A percentile compares a stretch with the other conserved stretches of the same genome.
Conservation (phyloP, 2,113 vertebrate species). For the Paraplagusia blochii region DNA sequence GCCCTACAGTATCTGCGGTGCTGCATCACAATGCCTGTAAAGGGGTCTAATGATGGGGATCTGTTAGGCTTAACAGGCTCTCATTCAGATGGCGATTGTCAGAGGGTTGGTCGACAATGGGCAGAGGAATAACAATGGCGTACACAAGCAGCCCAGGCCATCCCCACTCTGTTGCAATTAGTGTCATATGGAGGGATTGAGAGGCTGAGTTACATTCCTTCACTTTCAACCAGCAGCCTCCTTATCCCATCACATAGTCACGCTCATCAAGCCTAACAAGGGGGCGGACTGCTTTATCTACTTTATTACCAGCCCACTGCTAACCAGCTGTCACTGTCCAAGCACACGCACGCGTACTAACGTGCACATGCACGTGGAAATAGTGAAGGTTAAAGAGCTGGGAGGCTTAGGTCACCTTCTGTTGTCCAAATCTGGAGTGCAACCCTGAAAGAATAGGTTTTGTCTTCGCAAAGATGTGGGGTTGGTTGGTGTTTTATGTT, state of each 20-base stretch:
- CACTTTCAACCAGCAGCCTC: constrained; percentile 50
- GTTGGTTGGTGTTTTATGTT: too few species aligned
- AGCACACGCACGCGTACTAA: neutral
- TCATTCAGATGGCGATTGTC: constrained; percentile 61
- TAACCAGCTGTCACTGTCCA: constrained; percentile 58
- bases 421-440: neutral
- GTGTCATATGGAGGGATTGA: constrained; percentile 63
- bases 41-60: constrained; percentile 62
- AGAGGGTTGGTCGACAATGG: constrained; percentile 53
- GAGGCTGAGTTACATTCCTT: constrained; percentile 63
- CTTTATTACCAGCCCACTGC: constrained; percentile 61
- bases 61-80: constrained; percentile 55
- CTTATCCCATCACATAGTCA: constrained; percentile 48
- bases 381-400: constrained; percentile 1
- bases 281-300: constrained; percentile 66
- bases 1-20: constrained; percentile 49
- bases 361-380: neutral
- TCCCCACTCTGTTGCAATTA: constrained; percentile 65
- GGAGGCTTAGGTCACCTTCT: neutral
- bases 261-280: constrained; percentile 63
- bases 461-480: too few species aligned
- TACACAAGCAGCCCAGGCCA: constrained; percentile 60
- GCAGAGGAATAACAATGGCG: constrained; percentile 62
- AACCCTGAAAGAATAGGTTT: too few species aligned
- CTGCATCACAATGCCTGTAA: constrained; percentile 61